Evolutionary conservation across 2,113 vertebrate genomes (phyloP), one percentile per base, ranked within the genome.

Genomic region (Epinephelus lanceolatus): DNA sequence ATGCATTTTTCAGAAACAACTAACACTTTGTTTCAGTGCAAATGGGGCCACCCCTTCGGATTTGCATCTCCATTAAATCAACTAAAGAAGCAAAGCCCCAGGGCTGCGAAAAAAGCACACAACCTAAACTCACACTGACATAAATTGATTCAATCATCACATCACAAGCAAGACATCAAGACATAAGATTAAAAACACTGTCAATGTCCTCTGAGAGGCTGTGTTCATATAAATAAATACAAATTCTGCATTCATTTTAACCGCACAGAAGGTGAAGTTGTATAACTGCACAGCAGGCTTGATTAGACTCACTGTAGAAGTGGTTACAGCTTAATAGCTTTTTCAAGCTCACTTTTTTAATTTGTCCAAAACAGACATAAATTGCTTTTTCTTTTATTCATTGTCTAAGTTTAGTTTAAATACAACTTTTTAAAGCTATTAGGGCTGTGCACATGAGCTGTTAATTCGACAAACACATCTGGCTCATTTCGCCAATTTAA

Each of bases 171-270:
- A 66, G 40, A 71, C 42, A 52, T 71, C 66, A 49, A 67, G 59
- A 72, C n/a, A n/a, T 45, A 52, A 71, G 61, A 88, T 88, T 83
- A 72, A 86, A 83, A 89, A 77, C 27, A 18, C 33, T 52, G 76
- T 71, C 45, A 71, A 62, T 71, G 53, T 76, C 57, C 11, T 74
- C 73, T 9, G 2, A 76, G 56, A 78, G 40, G 18, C 59, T 66
- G 59, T 62, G 78, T 67, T 62, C 60, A 33, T 57, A 37, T 45
- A 37, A 81, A 68, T 78, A 72, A 51, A 77, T 51, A 60, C 7
- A 78, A 61, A 67, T 45, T 33, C 45, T 25, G 5, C 6, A 19
- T 59, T 76, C 21, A 63, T 53, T 70, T 23, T 37, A 68, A 30
- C 11, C 25, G 25, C 17, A 23, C 14, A 56, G 56, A 37, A 23